Evolutionary conservation across 2,888 invertebrate genomes (phyloP).

Genomic region (Microchrysa polita): DNA sequence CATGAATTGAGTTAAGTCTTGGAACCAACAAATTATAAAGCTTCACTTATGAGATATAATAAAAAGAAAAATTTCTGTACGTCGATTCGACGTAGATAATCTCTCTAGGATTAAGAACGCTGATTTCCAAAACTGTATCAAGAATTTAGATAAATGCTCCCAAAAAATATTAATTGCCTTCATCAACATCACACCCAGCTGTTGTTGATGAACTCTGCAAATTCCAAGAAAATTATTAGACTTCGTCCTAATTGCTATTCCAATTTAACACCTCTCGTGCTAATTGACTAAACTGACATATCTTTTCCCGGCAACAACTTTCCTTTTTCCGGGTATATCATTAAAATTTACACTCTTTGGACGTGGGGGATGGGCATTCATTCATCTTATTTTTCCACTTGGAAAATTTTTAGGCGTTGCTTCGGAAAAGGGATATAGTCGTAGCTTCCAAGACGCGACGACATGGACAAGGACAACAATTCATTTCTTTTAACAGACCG

Average conservation of each 20-base stretch:
- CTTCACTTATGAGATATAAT: too few species aligned
- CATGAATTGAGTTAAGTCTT: too few species aligned
- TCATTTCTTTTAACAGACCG: slow-evolving; percentile 11
- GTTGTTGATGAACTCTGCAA: slow-evolving; percentile 12
- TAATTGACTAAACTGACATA: slow-evolving; percentile 34
- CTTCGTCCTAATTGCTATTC: slow-evolving; percentile 18
- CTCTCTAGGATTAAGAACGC: too few species aligned
- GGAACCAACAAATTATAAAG: too few species aligned
- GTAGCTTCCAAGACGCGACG: background rate
- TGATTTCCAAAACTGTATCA: too few species aligned
- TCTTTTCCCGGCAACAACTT: background rate
- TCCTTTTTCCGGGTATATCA: slow-evolving; percentile 18
- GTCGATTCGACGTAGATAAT: too few species aligned
- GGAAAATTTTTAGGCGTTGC: slow-evolving; percentile 14
- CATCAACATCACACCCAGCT: background rate
- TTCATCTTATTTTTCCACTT: slow-evolving; percentile 27
- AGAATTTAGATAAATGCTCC: too few species aligned
- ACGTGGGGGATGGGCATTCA: slow-evolving; percentile 12
- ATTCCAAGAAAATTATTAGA: slow-evolving; percentile 33
- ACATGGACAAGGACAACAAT: background rate
- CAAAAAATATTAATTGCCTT: too few species aligned
- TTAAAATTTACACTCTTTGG: slow-evolving; percentile 34
- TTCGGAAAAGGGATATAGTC: background rate
- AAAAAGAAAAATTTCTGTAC: too few species aligned
- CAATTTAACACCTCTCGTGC: slow-evolving; percentile 34